Conservation (phyloP, 2,113 vertebrate genomes). For the Phaethornis superciliosus region DNA sequence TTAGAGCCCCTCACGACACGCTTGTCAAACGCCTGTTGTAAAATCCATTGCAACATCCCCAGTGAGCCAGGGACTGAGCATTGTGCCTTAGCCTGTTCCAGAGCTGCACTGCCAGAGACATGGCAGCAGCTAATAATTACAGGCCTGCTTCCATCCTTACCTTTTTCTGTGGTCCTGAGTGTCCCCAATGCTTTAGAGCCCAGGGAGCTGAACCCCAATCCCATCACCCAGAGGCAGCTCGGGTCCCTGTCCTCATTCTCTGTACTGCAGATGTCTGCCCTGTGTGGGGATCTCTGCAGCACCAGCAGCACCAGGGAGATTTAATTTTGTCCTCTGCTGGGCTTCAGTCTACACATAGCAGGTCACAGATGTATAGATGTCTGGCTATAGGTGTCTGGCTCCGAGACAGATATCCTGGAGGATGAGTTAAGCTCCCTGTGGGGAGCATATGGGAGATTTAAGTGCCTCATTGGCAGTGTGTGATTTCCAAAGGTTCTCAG, state of each 20-base stretch:
- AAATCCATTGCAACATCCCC: background rate
- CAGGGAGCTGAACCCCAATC: background rate
- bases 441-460: background rate
- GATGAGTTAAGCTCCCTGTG: background rate
- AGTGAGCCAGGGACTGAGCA: background rate
- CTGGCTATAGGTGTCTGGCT: background rate
- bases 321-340: background rate
- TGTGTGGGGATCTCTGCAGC: rapidly evolving
- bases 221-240: background rate
- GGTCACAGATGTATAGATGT: background rate
- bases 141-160: background rate
- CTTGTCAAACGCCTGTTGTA: background rate
- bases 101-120: rapidly evolving
- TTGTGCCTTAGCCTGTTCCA: background rate
- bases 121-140: background rate
- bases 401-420: background rate
- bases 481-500: background rate
- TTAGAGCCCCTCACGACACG: background rate
- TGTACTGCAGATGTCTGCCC: background rate
- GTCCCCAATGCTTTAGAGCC: background rate
- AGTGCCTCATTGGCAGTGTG: background rate
- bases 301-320: rapidly evolving
- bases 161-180: background rate
- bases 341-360: background rate
- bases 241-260: rapidly evolving